These are phyloP conservation scores for Sarcophaga caerulescens DNA, from an alignment of 2,888 invertebrate species.

Conservation along the genomic window DNA sequence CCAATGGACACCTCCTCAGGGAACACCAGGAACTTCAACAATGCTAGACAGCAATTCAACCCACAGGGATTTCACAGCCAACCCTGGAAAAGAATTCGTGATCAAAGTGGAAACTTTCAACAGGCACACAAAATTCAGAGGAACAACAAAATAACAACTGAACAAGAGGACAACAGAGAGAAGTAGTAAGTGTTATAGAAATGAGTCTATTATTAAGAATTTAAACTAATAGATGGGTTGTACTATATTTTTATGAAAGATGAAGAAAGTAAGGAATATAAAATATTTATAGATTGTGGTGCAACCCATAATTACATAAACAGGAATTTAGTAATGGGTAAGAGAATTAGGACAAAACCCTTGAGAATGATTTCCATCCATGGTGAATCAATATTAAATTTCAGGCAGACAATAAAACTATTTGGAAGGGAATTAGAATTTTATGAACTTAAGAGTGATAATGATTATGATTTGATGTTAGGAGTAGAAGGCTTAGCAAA, in stretches of 20 bases:
- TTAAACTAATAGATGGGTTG: conserved; percentile 26
- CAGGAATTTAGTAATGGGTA: neutral
- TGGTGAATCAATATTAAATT: conserved; percentile 30
- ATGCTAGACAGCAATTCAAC: no score
- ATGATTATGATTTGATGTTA: conserved; percentile 33
- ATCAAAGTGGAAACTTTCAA: conserved; percentile 24
- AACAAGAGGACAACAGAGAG: no score
- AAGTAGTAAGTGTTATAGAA: neutral
- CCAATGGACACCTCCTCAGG: conserved; percentile 28
- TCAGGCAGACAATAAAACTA: conserved; percentile 12
- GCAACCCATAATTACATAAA: conserved; percentile 33
- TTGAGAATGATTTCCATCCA: conserved; percentile 30
- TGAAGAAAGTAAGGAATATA: conserved; percentile 16
- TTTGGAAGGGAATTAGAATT: conserved; percentile 15
- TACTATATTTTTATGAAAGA: conserved; percentile 33
- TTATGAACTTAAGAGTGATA: conserved; percentile 17
- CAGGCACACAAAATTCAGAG: neutral
- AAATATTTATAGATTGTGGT: conserved; percentile 22
- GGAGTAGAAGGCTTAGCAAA: conserved; percentile 21
- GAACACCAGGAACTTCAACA: neutral
- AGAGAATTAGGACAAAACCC: conserved; percentile 21
- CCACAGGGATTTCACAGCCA: no score
- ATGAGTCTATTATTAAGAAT: conserved; percentile 39
- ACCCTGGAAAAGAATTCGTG: neutral
- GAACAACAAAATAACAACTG: no score